Evolutionary conservation across 2,888 invertebrate genomes (phyloP), one percentile per base, ranked within the genome.

Genomic region (Dorcus hopei): DNA sequence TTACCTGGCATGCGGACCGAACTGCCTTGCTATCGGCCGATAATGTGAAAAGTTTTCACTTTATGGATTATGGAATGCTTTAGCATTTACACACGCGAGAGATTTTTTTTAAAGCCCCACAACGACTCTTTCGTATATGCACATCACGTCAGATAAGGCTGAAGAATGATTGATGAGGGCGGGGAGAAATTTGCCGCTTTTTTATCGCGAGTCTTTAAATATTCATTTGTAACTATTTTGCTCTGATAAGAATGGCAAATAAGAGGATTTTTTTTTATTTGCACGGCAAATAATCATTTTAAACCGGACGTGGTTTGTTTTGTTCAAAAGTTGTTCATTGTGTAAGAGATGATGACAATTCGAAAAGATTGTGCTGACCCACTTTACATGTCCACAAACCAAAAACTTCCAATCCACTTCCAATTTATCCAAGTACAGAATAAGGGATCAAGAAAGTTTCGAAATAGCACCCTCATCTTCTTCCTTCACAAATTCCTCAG

Each of bases 31-130:
- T 57, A 57, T 52, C 57, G 59, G 56, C 56, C 62, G 65, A 62
- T 63, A 65, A 65, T 65, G 65, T 61, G 65, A 65, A 65, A 65
- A 65, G 48, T 59, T 59, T 59, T 59, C 56, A 56, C 54, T 65
- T 65, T 63, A 61, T 57, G 63, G 65, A 65, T 65, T 65, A 65
- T 55, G 59, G 53, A 55, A 57, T 51, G 56, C 52, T 54, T 62
- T 62, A 26, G 11, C 47, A 43, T 57, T 52, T 33, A 33, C 52
- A 52, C 61, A 62, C 61, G 61, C 63, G 51, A 63, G 38, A 38
- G 45, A 11, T 45, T 45, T 45, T 45, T 45, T 45, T 9, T 11
- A 9, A 16, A 19, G 23, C 23, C 48, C 54, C 26, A 45, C 47
- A 45, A 38, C 45, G 47, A 51, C 38, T 19, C 47, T 48, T 47